Percentiles rank a stretch among this genome's conserved stretches.
Evolutionary conservation across 2,888 invertebrate genomes (phyloP).

Genomic region (Girardia tigrina): DNA sequence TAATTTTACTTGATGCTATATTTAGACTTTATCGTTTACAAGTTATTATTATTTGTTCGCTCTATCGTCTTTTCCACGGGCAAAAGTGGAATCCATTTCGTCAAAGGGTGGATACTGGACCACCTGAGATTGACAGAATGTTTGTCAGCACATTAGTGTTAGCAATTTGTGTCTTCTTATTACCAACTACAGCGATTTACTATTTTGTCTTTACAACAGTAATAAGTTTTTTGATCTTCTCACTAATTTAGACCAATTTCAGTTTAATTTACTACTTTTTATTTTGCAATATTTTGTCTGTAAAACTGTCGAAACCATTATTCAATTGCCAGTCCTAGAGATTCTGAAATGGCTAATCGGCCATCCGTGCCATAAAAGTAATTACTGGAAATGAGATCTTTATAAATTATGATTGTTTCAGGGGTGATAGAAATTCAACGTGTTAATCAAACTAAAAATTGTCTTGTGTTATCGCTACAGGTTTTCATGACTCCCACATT

Average conservation of each 20-base stretch:
- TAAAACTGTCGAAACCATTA: background rate
- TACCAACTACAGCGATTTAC: slow-evolving; percentile 75
- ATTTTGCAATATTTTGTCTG: background rate
- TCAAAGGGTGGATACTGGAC: slow-evolving; percentile 68
- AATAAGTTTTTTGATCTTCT: background rate
- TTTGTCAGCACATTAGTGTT: slow-evolving; percentile 77
- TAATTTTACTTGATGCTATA: background rate
- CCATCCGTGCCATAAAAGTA: background rate
- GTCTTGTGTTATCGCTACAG: background rate
- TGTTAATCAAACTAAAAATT: background rate
- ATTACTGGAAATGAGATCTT: background rate
- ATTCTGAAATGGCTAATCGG: background rate
- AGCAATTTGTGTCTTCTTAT: slow-evolving; percentile 67
- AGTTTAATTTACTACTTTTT: background rate
- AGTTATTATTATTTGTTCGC: slow-evolving; percentile 16
- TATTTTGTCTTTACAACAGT: slow-evolving; percentile 62
- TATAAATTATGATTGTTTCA: background rate
- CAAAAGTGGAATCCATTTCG: slow-evolving; percentile 76
- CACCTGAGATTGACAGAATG: slow-evolving; percentile 68
- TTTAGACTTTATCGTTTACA: slow-evolving; percentile 26
- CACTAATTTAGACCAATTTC: background rate
- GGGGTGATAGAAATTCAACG: background rate
- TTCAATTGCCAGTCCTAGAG: background rate
- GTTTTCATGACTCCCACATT: background rate
- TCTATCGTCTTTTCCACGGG: slow-evolving; percentile 64